Base-by-base conservation (phyloP, 30 jellyfish, hydroid and myxozoan genomes). In the Chrysaora quinquecirrha region DNA sequence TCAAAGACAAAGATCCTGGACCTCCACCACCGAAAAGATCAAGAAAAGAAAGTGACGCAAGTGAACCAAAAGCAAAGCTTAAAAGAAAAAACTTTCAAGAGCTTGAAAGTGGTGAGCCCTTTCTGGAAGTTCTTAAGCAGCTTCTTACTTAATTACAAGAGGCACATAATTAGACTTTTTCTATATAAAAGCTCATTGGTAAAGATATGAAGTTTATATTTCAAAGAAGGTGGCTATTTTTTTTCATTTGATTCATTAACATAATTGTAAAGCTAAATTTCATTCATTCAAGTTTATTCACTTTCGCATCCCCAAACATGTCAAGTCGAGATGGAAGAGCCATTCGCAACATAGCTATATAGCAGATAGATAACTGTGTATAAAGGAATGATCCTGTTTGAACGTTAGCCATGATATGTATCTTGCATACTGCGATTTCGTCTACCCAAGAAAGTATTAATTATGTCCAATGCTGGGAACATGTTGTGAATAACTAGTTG, bases 21-120 rank as follows among this genome's bases (percentile, higher is more conserved):
- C 99, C 99, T 18, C 90, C 95, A 16, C 98, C 98, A 12, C 71
- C 72, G 33, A 80, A 81, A 64, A 86, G 90, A 30, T 29, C 38
- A 47, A 46, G 84, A 20, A 56, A 78, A 6, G 83, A 48, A 22
- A 67, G 52, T 6, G 87, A 60, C 38, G 75, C 43, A 64, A 18
- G 74, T 52, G 86, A 76, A 58, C 73, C 91, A 24, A 27, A 49
- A 23, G 30, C 34, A 46, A 84, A 84, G 66, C 58, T 69, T 58
- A 64, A 27, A 31, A 64, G 83, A 50, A 84, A 61, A 23, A 32
- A 64, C 47, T 23, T 1, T 31, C 27, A 65, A 34, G 87, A 81
- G 48, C 87, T 35, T n/a, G 74, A 75, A 1, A 64, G 83, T 28
- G 92, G 86, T 75, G 65, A 43, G 58, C 9, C 16, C 16, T 43